phyloP scores from a whole-genome alignment of 1,140 invertebrate species.

The Dreissena rostriformis region DNA sequence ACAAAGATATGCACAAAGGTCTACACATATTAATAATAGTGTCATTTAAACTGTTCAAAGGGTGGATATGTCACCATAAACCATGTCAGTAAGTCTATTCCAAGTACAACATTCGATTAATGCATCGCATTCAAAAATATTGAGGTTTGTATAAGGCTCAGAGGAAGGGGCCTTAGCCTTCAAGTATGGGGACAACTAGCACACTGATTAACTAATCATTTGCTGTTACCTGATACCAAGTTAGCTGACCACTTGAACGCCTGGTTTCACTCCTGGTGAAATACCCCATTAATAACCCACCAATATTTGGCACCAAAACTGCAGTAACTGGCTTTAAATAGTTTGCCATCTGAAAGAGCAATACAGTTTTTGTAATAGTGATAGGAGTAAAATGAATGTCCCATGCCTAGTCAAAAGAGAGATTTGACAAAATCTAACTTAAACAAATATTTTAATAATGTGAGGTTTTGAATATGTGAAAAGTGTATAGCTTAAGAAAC shows the following conservation, averaged over 20 bases:
- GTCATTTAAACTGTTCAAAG: too few species aligned
- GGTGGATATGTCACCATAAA: too few species aligned
- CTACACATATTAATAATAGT: too few species aligned
- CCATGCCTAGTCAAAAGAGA: too few species aligned
- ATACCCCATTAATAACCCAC: constrained; percentile 68
- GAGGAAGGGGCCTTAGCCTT: neutral
- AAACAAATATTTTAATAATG: too few species aligned
- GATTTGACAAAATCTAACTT: too few species aligned
- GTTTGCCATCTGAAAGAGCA: constrained; percentile 66
- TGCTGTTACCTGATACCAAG: constrained; percentile 83
- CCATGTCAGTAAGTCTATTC: too few species aligned
- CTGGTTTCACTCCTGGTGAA: constrained; percentile 79
- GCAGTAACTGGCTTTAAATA: constrained; percentile 64
- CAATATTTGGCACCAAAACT: constrained; percentile 66
- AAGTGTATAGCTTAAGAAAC: too few species aligned
- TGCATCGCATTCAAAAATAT: neutral
- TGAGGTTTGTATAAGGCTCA: neutral
- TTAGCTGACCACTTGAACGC: constrained; percentile 71
- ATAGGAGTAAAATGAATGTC: too few species aligned
- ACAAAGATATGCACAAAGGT: too few species aligned
- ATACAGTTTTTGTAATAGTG: neutral
- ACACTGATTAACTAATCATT: neutral
- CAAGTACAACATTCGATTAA: too few species aligned
- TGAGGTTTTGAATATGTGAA: too few species aligned
- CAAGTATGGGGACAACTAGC: neutral